Base-by-base conservation (phyloP, 2,797 vertebrate genomes). In the Vultur gryphus region DNA sequence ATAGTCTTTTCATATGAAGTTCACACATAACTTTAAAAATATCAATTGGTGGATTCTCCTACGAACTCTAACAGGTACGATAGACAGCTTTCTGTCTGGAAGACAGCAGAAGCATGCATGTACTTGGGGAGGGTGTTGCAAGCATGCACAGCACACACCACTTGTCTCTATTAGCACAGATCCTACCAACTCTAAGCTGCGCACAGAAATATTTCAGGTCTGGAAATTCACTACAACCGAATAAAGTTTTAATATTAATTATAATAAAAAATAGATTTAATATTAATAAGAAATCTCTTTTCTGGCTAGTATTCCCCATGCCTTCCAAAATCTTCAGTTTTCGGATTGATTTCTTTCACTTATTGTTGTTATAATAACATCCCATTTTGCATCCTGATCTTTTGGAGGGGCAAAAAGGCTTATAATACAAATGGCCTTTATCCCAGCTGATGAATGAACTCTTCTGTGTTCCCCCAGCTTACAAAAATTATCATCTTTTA, bases 401-500 rank as follows among this genome's bases (percentile, higher is more conserved):
- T 86, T 91, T 0, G 0, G 92, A 90, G 66, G 72, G 89, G 66
- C 54, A 85, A 87, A 65, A 95, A 96, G 54, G 31, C 86, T 96
- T 82, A 49, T 86, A 86, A 95, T 92, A 88, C 75, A 96, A 96
- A 97, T 94, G 95, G 94, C 86, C 94, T 97, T 97, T 98, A 95
- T 96, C 82, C 95, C 49, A 90, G 90, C 97, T 98, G 97, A 98
- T 97, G 96, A 98, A 98, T 97, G 95, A 97, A 95, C 95, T 98
- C 94, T 90, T 97, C 69, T 89, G 72, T 93, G 94, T 97, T 95
- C 84, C 96, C 75, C 90, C 90, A 90, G 97, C 94, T 96, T 98
- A 98, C 96, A 98, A 98, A 98, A 98, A 98, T 98, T 97, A 98
- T 98, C 97, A 97, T 98, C 98, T 98, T 98, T 98, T 98, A 98